Evolutionary conservation across 2,113 vertebrate genomes (phyloP).

Genomic region (Nothocercus julius): DNA sequence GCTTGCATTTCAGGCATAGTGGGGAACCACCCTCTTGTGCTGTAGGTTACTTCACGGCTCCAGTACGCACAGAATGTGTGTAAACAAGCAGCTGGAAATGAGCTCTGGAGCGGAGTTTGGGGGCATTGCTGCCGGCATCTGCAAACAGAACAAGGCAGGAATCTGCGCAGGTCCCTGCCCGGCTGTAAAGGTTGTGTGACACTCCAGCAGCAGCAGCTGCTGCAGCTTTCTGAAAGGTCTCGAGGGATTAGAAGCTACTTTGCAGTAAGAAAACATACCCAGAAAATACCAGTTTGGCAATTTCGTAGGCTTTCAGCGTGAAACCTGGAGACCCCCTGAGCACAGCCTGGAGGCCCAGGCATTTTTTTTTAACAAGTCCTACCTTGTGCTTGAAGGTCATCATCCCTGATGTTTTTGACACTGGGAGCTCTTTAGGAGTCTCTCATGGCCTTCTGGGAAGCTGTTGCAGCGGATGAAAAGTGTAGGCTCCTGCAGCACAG

Average conservation of each 20-base stretch:
- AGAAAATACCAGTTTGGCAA: neutral
- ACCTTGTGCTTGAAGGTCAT: neutral
- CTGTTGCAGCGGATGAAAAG: neutral
- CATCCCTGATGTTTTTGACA: neutral
- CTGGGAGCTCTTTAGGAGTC: neutral
- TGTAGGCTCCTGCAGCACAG: neutral
- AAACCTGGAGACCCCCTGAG: neutral
- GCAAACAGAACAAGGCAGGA: neutral
- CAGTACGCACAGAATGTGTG: neutral
- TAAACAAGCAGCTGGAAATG: neutral
- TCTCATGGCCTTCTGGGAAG: neutral
- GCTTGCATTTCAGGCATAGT: neutral
- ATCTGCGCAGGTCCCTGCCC: neutral
- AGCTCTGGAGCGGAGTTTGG: neutral
- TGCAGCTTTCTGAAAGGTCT: slow-evolving; percentile 6
- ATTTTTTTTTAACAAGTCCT: neutral
- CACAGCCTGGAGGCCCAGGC: neutral
- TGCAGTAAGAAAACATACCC: neutral
- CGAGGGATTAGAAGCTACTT: neutral
- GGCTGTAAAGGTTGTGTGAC: neutral
- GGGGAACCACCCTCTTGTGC: neutral
- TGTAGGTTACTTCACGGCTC: neutral
- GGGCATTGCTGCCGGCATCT: neutral
- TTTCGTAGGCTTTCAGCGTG: neutral
- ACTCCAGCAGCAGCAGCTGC: neutral